Base-by-base conservation (phyloP, 2,797 vertebrate genomes). In the Loris lydekkerianus region DNA sequence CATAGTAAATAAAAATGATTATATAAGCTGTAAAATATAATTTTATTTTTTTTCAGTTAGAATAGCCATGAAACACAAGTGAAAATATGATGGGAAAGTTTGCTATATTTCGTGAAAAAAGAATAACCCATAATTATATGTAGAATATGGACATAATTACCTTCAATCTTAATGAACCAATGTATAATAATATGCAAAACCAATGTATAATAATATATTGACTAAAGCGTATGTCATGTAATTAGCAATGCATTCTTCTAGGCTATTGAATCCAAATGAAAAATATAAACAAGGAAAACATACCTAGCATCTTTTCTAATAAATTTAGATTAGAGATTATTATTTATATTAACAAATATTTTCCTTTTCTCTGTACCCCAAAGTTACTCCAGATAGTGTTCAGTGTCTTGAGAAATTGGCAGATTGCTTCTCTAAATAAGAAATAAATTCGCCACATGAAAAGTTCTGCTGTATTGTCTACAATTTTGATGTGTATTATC, bases 1-100 rank as follows among this genome's bases (percentile, higher is more conserved):
- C 14, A 77, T 21, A 86, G 91, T 67, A 94, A 81, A 56, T 11
- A 85, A 93, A 93, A 91, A 31, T 82, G 2, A 10, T 67, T 83
- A 86, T 73, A 72, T 61, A 61, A 84, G 4, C 49, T 86, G 1
- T 40, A 73, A 13, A 86, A 75, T 4, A 53, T 14, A 3, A 89
- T 78, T 93, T 82, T 83, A 86, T 29, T 89, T 37, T 61, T 76
- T 70, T 14, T 17, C 4, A 23, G 7, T 67, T 58, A 82, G 40
- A 67, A 72, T 11, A 85, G 3, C 11, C 69, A 23, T 10, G 4
- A 91, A 49, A 53, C 73, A 6, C 3, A 78, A 65, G 0, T 95
- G n/a, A 84, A 94, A 80, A 76, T 90, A 83, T 75, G 25, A 70
- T 4, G 69, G 34, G 46, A 91, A 91, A 17, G 4, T 0, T 70